Evolutionary conservation across 35 echinoderm and acorn worm genomes (phyloP), one percentile per base, ranked within the genome.

Genomic region (Heliocidaris erythrogramma): DNA sequence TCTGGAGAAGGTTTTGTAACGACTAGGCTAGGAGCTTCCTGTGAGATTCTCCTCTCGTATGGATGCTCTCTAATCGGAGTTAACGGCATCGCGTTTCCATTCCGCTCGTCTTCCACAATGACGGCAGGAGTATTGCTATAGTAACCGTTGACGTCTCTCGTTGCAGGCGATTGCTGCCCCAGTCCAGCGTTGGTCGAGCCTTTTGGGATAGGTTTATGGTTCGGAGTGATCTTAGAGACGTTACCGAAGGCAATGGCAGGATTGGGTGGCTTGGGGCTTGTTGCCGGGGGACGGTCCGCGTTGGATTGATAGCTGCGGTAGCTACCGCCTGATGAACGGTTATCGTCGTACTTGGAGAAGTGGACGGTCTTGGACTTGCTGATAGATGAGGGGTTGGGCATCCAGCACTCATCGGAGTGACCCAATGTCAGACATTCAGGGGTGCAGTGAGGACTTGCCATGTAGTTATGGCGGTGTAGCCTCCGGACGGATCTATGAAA

Each of bases 381-480:
- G 31, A 95, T 87, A 85, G 93, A 32, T 30, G 93, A 85, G 24
- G 61, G 50, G 59, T 85, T 91, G 17, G 94, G 61, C 31, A 92
- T 94, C 97, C 96, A 97, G 56, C 97, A 98, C 48, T 94, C 95
- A 16, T 98, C 97, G 9, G 96, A 94, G 71, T 98, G 97, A 65
- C 97, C 97, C 2, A 96, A 61, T 61, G 97, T 96, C 31, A 48
- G 59, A 93, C 97, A 98, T 94, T 98, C 97, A 21, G 94, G 95
- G 12, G 95, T 97, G 49, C 97, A 98, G 65, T 95, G 94, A 18
- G 96, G 95, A 71, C 97, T 97, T 18, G 88, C 95, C 65, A 94
- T 88, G 92, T 96, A 96, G 86, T 86, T 95, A 42, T 59, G 90
- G 71, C 94, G 94, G 49, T 96, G 90, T n/a, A n/a, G 92, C 60